Conservation (phyloP, 2,888 invertebrate genomes). For the Geotrupes spiniger region DNA sequence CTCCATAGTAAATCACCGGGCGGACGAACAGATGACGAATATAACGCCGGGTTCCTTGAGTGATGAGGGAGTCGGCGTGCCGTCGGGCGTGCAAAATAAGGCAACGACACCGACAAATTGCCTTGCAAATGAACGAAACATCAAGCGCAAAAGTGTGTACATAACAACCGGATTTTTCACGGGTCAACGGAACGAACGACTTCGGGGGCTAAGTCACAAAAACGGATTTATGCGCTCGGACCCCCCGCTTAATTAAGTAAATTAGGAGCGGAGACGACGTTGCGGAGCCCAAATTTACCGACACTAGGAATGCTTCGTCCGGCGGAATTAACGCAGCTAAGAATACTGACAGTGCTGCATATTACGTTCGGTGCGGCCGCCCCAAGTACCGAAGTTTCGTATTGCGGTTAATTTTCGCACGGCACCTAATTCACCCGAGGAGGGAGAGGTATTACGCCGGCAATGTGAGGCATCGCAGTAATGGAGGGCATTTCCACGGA, state of each 20-base stretch:
- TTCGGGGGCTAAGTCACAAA: no score
- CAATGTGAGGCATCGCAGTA: conserved; percentile 40
- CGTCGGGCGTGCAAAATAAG: conserved; percentile 23
- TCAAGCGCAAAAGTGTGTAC: conserved; percentile 10
- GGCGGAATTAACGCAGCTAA: no score
- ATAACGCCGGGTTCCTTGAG: conserved; percentile 3
- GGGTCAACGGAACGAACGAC: background rate
- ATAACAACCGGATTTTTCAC: conserved; percentile 1
- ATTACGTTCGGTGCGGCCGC: conserved; percentile 25
- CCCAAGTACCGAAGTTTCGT: conserved; percentile 35
- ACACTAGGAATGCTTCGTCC: no score
- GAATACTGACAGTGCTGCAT: no score
- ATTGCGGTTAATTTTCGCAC: conserved; percentile 35
- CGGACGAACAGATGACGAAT: conserved; percentile 6
- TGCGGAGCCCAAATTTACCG: no score
- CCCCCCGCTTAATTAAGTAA: no score
- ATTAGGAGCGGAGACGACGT: no score
- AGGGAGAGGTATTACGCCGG: conserved; percentile 20
- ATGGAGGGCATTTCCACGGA: conserved; percentile 42
- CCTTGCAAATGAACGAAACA: conserved; percentile 25
- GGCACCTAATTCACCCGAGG: conserved; percentile 14
- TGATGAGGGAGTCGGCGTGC: conserved; percentile 19
- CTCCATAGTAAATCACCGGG: conserved; percentile 10
- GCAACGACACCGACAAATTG: conserved; percentile 29
- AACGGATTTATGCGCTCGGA: no score